Percentiles rank a stretch among this genome's conserved stretches.
These are phyloP conservation scores for Drosophila kambysellisi DNA, from an alignment of 2,888 invertebrate species.

Conservation along the genomic window DNA sequence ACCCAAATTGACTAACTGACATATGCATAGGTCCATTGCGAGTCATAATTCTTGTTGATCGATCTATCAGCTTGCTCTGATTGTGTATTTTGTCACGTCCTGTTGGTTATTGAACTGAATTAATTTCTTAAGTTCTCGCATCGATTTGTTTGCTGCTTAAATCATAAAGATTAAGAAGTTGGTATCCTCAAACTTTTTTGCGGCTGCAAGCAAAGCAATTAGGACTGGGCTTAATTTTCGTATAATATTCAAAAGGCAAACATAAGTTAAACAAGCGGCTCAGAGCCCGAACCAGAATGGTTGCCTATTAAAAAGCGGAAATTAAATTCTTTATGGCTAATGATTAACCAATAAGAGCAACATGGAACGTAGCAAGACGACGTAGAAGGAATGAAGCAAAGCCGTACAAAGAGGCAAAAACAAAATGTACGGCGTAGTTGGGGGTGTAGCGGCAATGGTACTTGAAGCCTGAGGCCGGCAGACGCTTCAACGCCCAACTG, in stretches of 20 bases:
- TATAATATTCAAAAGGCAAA: slow-evolving; percentile 57
- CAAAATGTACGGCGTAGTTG: slow-evolving; percentile 10
- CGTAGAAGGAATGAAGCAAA: slow-evolving; percentile 27
- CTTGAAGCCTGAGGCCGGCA: slow-evolving; percentile 38
- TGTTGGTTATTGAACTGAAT: slow-evolving; percentile 3
- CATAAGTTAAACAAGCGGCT: slow-evolving; percentile 29
- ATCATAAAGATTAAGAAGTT: not conserved
- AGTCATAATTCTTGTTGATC: slow-evolving; percentile 40
- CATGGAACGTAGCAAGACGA: slow-evolving; percentile 35
- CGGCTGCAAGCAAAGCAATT: slow-evolving; percentile 40
- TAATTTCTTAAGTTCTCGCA: slow-evolving; percentile 10
- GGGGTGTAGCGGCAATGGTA: not conserved
- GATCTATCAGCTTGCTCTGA: slow-evolving; percentile 16
- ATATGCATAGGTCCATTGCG: slow-evolving; percentile 22
- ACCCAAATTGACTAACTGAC: slow-evolving; percentile 25
- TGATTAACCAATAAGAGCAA: slow-evolving; percentile 80
- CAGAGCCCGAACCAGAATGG: slow-evolving; percentile 2
- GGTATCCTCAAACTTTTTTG: not conserved
- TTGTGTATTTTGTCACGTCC: slow-evolving; percentile 31
- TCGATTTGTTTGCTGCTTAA: slow-evolving; percentile 25
- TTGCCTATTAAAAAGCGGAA: slow-evolving; percentile 69
- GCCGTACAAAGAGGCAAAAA: slow-evolving; percentile 14
- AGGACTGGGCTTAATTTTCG: slow-evolving; percentile 34
- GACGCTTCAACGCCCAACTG: slow-evolving; percentile 59
- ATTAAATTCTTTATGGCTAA: slow-evolving; percentile 80